These are phyloP conservation scores for Psix sp. DNA, from an alignment of 1,140 invertebrate species.

Conservation along the genomic window DNA sequence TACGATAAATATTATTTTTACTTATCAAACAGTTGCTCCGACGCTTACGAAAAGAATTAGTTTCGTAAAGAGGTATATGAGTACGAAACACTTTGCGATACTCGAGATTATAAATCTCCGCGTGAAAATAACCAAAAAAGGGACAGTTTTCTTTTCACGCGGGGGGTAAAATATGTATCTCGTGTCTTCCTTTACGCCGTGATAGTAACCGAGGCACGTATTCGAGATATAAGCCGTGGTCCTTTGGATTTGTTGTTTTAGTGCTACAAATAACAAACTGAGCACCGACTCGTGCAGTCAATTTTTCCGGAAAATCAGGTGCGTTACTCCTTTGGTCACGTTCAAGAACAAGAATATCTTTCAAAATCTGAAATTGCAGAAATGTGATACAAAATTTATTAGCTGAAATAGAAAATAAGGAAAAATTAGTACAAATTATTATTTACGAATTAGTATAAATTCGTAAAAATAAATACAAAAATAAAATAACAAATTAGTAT, in stretches of 20 bases:
- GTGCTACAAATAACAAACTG: constrained; percentile 64
- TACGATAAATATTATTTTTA: background rate
- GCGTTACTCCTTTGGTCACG: constrained; percentile 61
- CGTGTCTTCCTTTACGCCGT: constrained; percentile 37
- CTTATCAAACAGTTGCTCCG: no score
- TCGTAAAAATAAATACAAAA: no score
- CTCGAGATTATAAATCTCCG: constrained; percentile 16
- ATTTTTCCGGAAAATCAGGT: constrained; percentile 65
- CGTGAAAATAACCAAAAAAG: constrained; percentile 33
- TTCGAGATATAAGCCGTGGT: constrained; percentile 52
- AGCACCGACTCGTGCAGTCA: constrained; percentile 62
- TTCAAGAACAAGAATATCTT: constrained; percentile 66
- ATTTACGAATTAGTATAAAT: no score
- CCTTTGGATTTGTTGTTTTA: constrained; percentile 67
- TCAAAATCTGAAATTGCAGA: no score
- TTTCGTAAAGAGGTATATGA: no score
- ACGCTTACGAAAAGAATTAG: background rate
- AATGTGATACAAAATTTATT: constrained; percentile 22
- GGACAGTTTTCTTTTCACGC: constrained; percentile 34
- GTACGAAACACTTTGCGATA: background rate
- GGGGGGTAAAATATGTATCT: constrained; percentile 38
- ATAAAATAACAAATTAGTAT: no score
- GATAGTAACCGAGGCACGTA: constrained; percentile 48
- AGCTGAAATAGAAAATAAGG: no score
- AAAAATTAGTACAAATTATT: no score